A percentile compares a stretch with the other conserved stretches of the same genome.
These are phyloP conservation scores for Rhabdomys pumilio DNA, from an alignment of 2,797 vertebrate species.

Conservation along the genomic window DNA sequence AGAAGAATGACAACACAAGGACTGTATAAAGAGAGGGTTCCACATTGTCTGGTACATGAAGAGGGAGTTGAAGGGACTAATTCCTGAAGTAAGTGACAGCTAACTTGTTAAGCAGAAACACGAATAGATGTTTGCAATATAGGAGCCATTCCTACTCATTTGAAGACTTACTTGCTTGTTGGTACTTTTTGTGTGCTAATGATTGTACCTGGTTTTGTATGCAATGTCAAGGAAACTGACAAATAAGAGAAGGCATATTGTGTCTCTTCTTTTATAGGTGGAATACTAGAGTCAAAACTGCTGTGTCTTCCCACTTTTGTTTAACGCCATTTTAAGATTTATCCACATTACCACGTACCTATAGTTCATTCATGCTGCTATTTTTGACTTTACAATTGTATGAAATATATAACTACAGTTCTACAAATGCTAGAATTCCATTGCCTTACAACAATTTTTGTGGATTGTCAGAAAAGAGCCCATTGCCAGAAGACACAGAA, in stretches of 20 bases:
- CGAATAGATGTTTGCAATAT: constrained; percentile 14
- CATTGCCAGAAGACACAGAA: constrained; percentile 14
- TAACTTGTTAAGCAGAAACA: constrained; percentile 24
- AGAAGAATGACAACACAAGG: background rate
- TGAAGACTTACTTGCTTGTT: background rate
- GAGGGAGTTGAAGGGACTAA: background rate
- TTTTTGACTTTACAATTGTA: constrained; percentile 24
- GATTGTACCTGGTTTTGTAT: background rate
- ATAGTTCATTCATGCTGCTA: constrained; percentile 7
- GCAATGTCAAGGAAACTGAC: constrained; percentile 25
- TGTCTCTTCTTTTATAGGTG: constrained; percentile 2
- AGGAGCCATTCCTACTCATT: background rate
- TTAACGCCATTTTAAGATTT: constrained; percentile 37
- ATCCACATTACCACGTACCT: background rate
- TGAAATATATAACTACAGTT: constrained; percentile 21
- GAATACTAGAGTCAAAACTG: constrained; percentile 24
- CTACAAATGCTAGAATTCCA: constrained; percentile 44
- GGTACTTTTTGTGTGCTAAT: background rate
- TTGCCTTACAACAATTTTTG: constrained; percentile 40
- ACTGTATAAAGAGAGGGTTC: background rate
- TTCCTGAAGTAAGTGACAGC: constrained; percentile 26
- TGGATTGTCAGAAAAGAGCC: constrained; percentile 30
- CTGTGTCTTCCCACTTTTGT: constrained; percentile 33
- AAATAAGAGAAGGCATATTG: background rate
- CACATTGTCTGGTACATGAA: background rate